phyloP scores from a whole-genome alignment of 2,888 invertebrate genomes.

The Brenthis hecate region DNA sequence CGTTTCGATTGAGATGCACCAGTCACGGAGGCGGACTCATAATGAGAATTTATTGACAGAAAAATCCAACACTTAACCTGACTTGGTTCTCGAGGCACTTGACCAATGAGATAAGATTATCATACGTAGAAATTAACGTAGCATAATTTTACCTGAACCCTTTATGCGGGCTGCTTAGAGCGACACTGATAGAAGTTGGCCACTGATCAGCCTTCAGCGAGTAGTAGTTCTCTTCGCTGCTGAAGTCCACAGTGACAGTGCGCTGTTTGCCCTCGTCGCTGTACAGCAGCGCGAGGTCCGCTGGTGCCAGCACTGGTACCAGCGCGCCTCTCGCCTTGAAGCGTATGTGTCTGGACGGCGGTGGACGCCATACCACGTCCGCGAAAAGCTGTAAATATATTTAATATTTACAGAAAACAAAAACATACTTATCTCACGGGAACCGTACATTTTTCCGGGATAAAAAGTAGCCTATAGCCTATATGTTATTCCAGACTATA shows the following conservation, averaged over 20 bases:
- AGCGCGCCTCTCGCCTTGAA: constrained; percentile 70
- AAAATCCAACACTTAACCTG: too few relatives aligned
- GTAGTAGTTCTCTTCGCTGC: constrained; percentile 57
- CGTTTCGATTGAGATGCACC: too few relatives aligned
- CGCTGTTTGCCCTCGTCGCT: constrained; percentile 53
- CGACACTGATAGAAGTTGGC: constrained; percentile 55
- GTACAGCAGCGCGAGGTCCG: constrained; percentile 57
- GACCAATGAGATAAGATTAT: not conserved
- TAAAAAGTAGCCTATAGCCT: too few relatives aligned
- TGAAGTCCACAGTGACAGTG: constrained; percentile 59
- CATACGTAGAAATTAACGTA: not conserved
- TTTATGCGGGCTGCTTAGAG: constrained; percentile 66
- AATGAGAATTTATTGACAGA: too few relatives aligned
- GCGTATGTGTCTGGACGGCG: constrained; percentile 66
- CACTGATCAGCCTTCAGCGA: constrained; percentile 67
- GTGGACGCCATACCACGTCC: constrained; percentile 76
- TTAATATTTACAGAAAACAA: not conserved
- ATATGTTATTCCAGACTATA: too few relatives aligned
- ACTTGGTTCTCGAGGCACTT: too few relatives aligned
- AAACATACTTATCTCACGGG: too few relatives aligned
- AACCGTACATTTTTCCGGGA: too few relatives aligned
- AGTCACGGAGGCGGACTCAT: too few relatives aligned
- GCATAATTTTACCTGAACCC: constrained; percentile 58
- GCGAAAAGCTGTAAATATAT: constrained; percentile 60
- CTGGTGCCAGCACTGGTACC: constrained; percentile 60